Evolutionary conservation across 1,140 invertebrate species (phyloP), one percentile per base, ranked within the genome.

Genomic region (Conopomorpha cramerella): DNA sequence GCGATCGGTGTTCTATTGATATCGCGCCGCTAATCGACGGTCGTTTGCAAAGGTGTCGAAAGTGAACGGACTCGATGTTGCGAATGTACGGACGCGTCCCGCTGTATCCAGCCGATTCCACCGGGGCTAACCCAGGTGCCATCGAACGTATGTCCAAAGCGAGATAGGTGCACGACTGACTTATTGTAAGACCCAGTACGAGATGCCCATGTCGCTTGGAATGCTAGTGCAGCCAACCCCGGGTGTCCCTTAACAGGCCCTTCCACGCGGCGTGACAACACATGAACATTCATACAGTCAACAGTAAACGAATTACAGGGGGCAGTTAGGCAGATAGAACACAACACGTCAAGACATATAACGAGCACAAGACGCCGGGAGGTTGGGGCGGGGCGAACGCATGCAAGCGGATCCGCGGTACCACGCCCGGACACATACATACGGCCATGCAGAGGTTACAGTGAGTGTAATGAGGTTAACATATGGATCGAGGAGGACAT

Each of bases 401-500:
- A 70, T 66, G 67, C 65, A 67, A 59, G 55, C 63, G 55, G 59
- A 49, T 59, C 54, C 55, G 48, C 59, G 56, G 51, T n/a, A n/a
- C n/a, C n/a, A n/a, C n/a, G n/a, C n/a, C n/a, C n/a, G n/a, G n/a
- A n/a, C 55, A 55, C 55, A 54, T 53, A 65, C 50, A 51, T 56
- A 73, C 60, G 65, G 66, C 55, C 73, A 76, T 73, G 76, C 73
- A 74, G 45, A 58, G 66, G 63, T 57, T 49, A 64, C 60, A 65
- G 48, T 53, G 62, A 66, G 57, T 61, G 59, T 57, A 66, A 56
- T 49, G 43, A 60, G 58, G 60, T 62, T 53, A 59, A 68, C 60
- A 51, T 52, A 61, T 66, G 63, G 62, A 66, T 72, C 65, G 63
- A 79, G 77, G 77, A 77, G 73, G 73, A 77, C 77, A 79, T 79